Evolutionary conservation across 2,888 invertebrate species (phyloP), one percentile per base, ranked within the genome.

Genomic region (Rotaria sp.): DNA sequence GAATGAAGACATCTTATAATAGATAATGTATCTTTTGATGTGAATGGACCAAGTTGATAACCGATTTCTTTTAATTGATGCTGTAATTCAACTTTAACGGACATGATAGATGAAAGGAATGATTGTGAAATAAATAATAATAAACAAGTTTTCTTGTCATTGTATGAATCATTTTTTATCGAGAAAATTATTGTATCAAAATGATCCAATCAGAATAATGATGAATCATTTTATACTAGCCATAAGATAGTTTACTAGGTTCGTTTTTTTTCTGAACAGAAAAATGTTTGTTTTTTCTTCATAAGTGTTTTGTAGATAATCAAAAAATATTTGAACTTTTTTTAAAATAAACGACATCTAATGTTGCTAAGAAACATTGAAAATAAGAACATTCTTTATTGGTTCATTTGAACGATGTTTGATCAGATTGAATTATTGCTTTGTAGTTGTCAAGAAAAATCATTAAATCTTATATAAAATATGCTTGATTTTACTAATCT

Each of bases 21-120:
- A n/a, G 80, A 41, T 45, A 80, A 45, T 13, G 80, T 80, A 80
- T 80, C 80, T 80, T 80, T 80, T 45, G 80, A 80, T 24, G 80
- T 45, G 18, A 80, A 80, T 80, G 80, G 45, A 80, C 80, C 80
- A 45, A 80, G 24, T 80, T 80, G 10, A 45, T 80, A 80, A 26
- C 80, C 80, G 7, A 80, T 41, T 13, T 41, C 10, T 80, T 80
- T 80, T n/a, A 80, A 45, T 45, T 80, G 45, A n/a, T 45, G 4
- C 0, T 80, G 80, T n/a, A 80, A 80, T n/a, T 80, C 80, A 45
- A 7, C 11, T 80, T 80, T 80, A 13, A 26, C 1, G 1, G 45
- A 26, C 80, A 80, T 80, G 21, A 21, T 67, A 35, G 21, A 67
- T 30, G 30, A 30, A 15, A n/a, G 30, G n/a, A 57, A 57, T 57